Conservation (phyloP, 2,113 vertebrate genomes). For the Nannobrachium achirus region DNA sequence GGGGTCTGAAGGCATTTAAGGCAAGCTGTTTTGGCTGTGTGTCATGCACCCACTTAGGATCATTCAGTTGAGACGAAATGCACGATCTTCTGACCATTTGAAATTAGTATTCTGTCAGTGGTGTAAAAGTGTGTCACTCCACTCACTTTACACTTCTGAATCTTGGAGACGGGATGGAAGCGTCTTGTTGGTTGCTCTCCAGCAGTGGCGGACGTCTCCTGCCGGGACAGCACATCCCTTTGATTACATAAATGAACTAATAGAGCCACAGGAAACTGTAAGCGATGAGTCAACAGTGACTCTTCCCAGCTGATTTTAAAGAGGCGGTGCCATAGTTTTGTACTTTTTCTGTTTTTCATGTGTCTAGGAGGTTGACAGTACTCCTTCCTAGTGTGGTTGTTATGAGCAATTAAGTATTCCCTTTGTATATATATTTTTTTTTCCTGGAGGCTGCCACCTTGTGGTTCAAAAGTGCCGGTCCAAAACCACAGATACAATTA, state of each 20-base stretch:
- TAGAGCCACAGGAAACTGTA: slow-evolving; percentile 18
- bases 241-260: slow-evolving; percentile 52
- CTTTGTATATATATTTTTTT: too few species aligned
- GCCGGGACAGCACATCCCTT: slow-evolving; percentile 3
- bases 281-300: slow-evolving; percentile 35
- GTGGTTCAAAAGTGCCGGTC: too few species aligned
- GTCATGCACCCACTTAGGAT: slow-evolving; percentile 3
- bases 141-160: slow-evolving; percentile 32
- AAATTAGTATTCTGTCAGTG: slow-evolving; percentile 20
- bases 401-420: too few species aligned
- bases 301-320: slow-evolving; percentile 40
- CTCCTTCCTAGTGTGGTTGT: too few species aligned
- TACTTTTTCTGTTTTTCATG: too few species aligned
- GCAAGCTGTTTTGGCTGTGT: neutral
- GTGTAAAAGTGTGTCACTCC: slow-evolving; percentile 4
- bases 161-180: slow-evolving; percentile 25
- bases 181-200: slow-evolving; percentile 20
- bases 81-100: slow-evolving; percentile 2
- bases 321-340: too few species aligned
- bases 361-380: too few species aligned
- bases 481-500: too few species aligned
- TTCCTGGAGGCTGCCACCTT: too few species aligned
- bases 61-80: slow-evolving; percentile 20
- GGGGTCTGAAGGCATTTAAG: too few species aligned
- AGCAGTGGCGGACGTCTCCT: neutral